Evolutionary conservation across 1,140 invertebrate genomes (phyloP).

Genomic region (Drosophila parabipectinata): DNA sequence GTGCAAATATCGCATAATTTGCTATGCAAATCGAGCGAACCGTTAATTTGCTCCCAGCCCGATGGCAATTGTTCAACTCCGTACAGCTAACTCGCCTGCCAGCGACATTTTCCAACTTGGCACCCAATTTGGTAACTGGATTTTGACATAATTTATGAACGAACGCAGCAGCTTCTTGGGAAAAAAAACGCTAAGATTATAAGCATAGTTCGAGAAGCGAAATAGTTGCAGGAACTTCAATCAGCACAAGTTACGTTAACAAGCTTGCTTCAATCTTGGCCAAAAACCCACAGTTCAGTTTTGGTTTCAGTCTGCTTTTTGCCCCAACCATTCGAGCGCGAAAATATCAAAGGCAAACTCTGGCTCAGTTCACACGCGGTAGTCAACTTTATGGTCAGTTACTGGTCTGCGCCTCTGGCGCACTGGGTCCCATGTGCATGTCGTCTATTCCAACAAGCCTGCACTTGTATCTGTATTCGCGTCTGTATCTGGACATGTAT

Average conservation of each 20-base stretch:
- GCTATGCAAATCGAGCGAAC: conserved; percentile 78
- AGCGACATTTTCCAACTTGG: conserved; percentile 62
- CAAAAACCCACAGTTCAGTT: conserved; percentile 8
- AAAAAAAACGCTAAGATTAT: conserved; percentile 12
- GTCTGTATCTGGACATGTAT: conserved; percentile 25
- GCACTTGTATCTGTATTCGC: conserved; percentile 15
- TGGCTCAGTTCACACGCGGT: conserved; percentile 69
- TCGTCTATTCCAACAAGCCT: conserved; percentile 9
- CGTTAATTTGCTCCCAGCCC: conserved; percentile 68
- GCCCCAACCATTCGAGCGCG: conserved; percentile 22
- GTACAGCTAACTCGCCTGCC: conserved; percentile 11
- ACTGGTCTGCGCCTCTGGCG: conserved; percentile 36
- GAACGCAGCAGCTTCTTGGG: conserved; percentile 36
- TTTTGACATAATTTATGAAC: conserved; percentile 78
- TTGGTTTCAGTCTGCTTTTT: background rate
- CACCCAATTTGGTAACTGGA: conserved; percentile 82
- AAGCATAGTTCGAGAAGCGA: conserved; percentile 1
- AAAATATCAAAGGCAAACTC: conserved; percentile 76
- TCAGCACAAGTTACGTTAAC: conserved; percentile 71
- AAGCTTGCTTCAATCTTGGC: conserved; percentile 59
- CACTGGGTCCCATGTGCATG: conserved; percentile 36
- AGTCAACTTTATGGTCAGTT: conserved; percentile 63
- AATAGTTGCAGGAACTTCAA: conserved; percentile 69
- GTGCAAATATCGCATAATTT: conserved; percentile 81
- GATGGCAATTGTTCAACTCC: conserved; percentile 58